Evolutionary conservation across 1,140 invertebrate species (phyloP), one percentile per base, ranked within the genome.

Genomic region (Grapholita molesta): DNA sequence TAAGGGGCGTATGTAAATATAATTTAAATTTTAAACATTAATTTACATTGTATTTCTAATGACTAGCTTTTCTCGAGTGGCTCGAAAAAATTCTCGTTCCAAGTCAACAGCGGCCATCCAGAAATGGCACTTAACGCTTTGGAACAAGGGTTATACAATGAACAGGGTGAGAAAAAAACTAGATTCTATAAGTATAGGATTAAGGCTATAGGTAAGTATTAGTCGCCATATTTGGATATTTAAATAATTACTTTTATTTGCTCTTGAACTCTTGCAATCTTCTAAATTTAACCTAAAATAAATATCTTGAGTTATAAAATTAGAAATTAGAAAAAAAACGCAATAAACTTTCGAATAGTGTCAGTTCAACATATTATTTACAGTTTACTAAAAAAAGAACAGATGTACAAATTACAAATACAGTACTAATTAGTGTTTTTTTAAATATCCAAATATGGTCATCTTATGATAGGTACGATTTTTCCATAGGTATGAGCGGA

Each of bases 41-140:
- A 87, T 89, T 89, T 89, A 90, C 86, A 86, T 74, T 83, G 87
- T 88, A 78, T 85, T 53, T 82, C 88, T 90, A 90, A 88, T 90
- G 88, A 90, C 88, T 90, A 90, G 88, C 79, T 88, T 84, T 79
- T 85, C 83, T 87, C 85, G 79, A 89, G 88, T 84, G 87, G 87
- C 88, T 71, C 42, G 42, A 77, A 67, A 78, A 75, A 48, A 48
- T 21, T 18, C 42, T 18, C 42, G 3, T 42, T 42, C 38, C 8
- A 8, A 48, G 42, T 48, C 42, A 18, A 48, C 18, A 18, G 8
- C 21, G 42, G 42, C 42, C 42, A 48, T 21, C 28, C 7, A 48
- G 42, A n/a, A 48, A 48, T 48, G 18, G 42, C 42, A 48, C 42
- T 48, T 48, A 48, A 48, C 42, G 42, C 1, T 48, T 48, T 48